Percentiles rank a stretch among this genome's conserved stretches.
These are phyloP conservation scores for Ligdia adustata DNA, from an alignment of 2,888 invertebrate genomes.

Conservation along the genomic window DNA sequence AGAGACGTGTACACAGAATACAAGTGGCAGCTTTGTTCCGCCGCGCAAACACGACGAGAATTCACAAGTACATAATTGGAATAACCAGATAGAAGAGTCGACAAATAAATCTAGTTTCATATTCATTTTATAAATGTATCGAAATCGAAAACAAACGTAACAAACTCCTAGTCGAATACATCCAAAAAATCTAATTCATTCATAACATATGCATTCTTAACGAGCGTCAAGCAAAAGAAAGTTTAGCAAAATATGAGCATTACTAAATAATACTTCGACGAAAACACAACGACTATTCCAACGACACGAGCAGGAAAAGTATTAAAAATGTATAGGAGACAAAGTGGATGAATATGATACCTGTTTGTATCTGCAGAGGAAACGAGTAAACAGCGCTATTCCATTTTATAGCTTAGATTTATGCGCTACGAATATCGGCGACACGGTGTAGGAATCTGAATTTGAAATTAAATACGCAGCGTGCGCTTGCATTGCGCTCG, in stretches of 20 bases:
- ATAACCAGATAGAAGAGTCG: not conserved
- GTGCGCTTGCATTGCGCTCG: conserved; percentile 31
- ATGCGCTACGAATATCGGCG: conserved; percentile 35
- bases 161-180: too few species aligned
- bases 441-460: conserved; percentile 31
- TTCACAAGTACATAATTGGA: conserved; percentile 14
- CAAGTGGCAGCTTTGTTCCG: conserved; percentile 22
- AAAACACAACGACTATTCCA: conserved; percentile 10
- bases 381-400: conserved; percentile 44
- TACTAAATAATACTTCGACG: conserved; percentile 12
- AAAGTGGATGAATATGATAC: conserved; percentile 44
- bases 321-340: conserved; percentile 30
- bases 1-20: conserved; percentile 27
- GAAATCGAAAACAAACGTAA: not conserved
- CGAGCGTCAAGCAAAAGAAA: too few species aligned
- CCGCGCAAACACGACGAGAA: conserved; percentile 24
- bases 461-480: conserved; percentile 41
- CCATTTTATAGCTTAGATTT: conserved; percentile 36
- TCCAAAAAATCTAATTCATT: too few species aligned
- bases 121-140: not conserved
- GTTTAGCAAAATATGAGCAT: conserved; percentile 5
- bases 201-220: too few species aligned
- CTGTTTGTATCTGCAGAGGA: conserved; percentile 30
- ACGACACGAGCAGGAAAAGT: conserved; percentile 34
- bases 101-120: not conserved